Base-by-base conservation (phyloP, 2,888 invertebrate genomes). In the Lasioglossum calceatum region DNA sequence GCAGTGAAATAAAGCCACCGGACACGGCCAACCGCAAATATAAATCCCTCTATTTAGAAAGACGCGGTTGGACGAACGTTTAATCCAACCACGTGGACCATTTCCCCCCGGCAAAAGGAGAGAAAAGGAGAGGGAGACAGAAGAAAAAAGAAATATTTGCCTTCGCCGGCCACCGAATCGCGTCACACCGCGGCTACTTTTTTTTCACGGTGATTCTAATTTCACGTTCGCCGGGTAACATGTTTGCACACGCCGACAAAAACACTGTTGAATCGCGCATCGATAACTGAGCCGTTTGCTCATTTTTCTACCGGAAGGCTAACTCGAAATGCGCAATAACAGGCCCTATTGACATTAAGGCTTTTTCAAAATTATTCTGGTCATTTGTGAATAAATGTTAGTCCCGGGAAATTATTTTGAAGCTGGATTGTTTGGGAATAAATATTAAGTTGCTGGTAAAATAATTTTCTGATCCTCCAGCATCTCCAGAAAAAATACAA, bases 1-100 rank as follows among this genome's bases (percentile, higher is more conserved):
- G 75, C n/a, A 61, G 77, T 84, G 71, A 79, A 84, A 81, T 79
- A 81, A 84, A 81, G 78, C 81, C 76, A 39, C 58, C 70, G 50
- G 71, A 76, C 50, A 19, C 32, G 47, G 47, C 58, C 8, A 19
- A 47, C 83, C 80, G 80, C 84, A 84, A 80, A 84, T 84, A 85
- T 84, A 83, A 83, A 79, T 85, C 84, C 74, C 75, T 39, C 67
- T 36, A 77, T 79, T 79, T 64, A 32, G 14, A 74, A 23, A 70
- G 58, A 44, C 76, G 58, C 64, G 76, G 75, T 64, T 72, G 36
- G 64, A 12, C 72, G 77, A 10, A 50, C 61, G 47, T 32, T 79
- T 44, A 78, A 85, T 82, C 61, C 78, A 19, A 36, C 32, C 73
- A 19, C 64, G 64, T 47, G 77, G 23, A 36, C 42, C 27, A 67